phyloP scores from a whole-genome alignment of 2,797 vertebrate genomes.

The Hylomyscus alleni region DNA sequence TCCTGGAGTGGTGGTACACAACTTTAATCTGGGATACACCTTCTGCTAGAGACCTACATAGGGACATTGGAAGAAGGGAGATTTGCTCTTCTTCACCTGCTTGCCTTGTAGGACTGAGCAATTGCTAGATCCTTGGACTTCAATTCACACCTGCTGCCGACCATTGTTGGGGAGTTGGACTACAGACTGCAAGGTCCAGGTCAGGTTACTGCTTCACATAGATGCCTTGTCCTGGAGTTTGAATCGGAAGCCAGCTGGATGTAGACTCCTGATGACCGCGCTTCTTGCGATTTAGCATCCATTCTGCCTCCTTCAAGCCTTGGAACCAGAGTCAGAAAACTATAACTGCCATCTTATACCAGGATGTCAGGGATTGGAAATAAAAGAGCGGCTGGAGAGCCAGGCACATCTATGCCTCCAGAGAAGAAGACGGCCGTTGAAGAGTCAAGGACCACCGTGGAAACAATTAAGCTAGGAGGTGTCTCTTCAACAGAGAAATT shows the following conservation, averaged over 20 bases:
- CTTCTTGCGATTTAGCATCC: constrained; percentile 1
- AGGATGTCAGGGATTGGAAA: constrained; percentile 89
- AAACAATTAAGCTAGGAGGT: constrained; percentile 96
- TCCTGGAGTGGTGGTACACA: too few relatives aligned
- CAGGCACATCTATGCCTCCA: constrained; percentile 87
- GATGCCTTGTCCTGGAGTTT: neutral
- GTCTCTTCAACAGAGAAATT: constrained; percentile 97
- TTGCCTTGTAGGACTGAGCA: too few relatives aligned
- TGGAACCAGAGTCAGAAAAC: constrained; percentile 58
- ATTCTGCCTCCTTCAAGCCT: neutral
- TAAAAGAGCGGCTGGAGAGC: constrained; percentile 87
- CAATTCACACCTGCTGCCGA: too few relatives aligned
- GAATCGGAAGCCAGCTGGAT: neutral
- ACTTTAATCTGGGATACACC: too few relatives aligned
- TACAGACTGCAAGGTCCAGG: neutral
- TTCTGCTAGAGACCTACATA: too few relatives aligned
- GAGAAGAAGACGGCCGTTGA: constrained; percentile 90
- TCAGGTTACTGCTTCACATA: neutral
- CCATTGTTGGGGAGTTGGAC: too few relatives aligned
- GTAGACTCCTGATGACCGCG: neutral
- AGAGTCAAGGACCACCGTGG: constrained; percentile 90
- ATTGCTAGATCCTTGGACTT: too few relatives aligned
- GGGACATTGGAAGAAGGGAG: too few relatives aligned
- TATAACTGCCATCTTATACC: neutral
- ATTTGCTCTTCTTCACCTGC: too few relatives aligned